Conservation (phyloP, 2,888 invertebrate species). For the Oeneis ivallda region DNA sequence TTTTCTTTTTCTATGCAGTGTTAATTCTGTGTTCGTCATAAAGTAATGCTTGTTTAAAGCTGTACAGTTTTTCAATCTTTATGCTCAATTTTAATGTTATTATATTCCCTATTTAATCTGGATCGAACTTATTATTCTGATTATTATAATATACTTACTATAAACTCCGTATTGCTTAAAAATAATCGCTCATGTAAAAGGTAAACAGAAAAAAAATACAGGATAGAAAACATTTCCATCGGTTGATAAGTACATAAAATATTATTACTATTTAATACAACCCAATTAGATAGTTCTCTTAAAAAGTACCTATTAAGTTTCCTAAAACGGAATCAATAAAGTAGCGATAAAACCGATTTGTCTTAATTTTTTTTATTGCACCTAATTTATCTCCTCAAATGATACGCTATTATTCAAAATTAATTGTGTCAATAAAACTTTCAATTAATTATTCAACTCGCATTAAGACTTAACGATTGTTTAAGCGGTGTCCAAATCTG, state of each 20-base stretch:
- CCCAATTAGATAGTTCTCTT: no score
- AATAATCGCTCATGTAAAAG: no score
- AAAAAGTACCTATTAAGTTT: not conserved
- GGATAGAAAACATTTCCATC: no score
- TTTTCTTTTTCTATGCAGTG: not conserved
- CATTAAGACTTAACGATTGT: slow-evolving; percentile 42
- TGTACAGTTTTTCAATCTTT: not conserved
- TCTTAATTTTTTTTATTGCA: slow-evolving; percentile 1
- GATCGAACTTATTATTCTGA: no score
- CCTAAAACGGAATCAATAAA: not conserved
- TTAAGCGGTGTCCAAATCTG: slow-evolving; percentile 44
- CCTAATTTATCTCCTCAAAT: not conserved
- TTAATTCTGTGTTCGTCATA: slow-evolving; percentile 11
- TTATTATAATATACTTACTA: no score
- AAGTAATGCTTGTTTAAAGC: not conserved
- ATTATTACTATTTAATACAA: no score
- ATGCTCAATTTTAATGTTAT: not conserved
- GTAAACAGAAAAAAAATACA: no score
- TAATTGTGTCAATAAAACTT: slow-evolving; percentile 19
- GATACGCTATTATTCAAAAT: slow-evolving; percentile 16
- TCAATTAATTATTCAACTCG: slow-evolving; percentile 37
- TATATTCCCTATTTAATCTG: no score
- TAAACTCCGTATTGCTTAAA: no score
- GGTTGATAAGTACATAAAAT: no score
- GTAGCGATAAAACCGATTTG: not conserved